These are phyloP conservation scores for Baccha elongata DNA, from an alignment of 2,888 invertebrate species.

Conservation along the genomic window DNA sequence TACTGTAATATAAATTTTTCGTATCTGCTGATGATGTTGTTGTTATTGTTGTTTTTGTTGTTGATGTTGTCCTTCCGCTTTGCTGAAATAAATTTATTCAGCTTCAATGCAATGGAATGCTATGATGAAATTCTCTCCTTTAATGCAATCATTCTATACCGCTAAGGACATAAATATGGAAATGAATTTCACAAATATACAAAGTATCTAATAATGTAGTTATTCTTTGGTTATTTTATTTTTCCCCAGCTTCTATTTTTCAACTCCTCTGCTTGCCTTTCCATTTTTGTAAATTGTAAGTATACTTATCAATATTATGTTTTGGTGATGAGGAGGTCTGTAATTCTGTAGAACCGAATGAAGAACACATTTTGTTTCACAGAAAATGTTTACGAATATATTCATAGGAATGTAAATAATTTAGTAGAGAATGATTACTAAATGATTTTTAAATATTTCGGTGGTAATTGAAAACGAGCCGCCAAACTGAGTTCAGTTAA, in stretches of 20 bases:
- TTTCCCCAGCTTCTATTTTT: slow-evolving; percentile 3
- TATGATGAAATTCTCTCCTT: slow-evolving; percentile 60
- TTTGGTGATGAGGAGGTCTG: too few relatives aligned
- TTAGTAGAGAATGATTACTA: slow-evolving; percentile 37
- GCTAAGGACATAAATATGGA: slow-evolving; percentile 69
- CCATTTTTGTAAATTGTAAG: slow-evolving; percentile 1
- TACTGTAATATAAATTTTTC: slow-evolving; percentile 25
- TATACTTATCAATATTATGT: slow-evolving; percentile 35
- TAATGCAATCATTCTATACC: slow-evolving; percentile 64
- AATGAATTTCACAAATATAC: slow-evolving; percentile 69
- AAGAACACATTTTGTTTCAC: slow-evolving; percentile 1
- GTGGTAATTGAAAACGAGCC: slow-evolving; percentile 34
- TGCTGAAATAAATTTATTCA: slow-evolving; percentile 59
- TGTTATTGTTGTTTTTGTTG: slow-evolving; percentile 40
- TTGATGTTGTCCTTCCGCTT: slow-evolving; percentile 18
- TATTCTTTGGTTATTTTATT: slow-evolving; percentile 40
- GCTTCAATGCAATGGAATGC: slow-evolving; percentile 65
- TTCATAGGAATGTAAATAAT: slow-evolving; percentile 36
- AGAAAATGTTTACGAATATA: slow-evolving; percentile 8
- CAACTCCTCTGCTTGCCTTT: neutral
- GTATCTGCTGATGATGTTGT: slow-evolving; percentile 1
- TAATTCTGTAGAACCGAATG: neutral
- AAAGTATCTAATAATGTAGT: slow-evolving; percentile 70
- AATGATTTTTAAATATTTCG: slow-evolving; percentile 38
- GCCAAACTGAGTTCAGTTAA: neutral